Base-by-base conservation (phyloP, 92 coral and sea anemone species). In the Bergia sp. region DNA sequence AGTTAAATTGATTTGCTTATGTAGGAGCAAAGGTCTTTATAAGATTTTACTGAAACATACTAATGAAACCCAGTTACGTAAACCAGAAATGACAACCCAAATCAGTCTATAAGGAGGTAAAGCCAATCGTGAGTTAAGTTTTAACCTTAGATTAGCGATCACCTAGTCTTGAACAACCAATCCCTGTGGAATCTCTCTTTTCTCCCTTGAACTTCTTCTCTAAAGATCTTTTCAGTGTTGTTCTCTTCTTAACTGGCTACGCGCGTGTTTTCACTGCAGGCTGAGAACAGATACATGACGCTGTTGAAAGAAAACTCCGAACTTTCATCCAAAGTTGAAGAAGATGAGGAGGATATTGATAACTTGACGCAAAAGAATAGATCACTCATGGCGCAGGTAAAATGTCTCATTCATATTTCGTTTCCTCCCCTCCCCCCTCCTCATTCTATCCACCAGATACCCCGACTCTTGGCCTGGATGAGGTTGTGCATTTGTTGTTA, bases 311-410 rank as follows among this genome's bases (percentile, higher is more conserved):
- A 97, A 86, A 93, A 93, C 86, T 91, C 93, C n/a, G 94, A 93
- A 80, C 92, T 97, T 39, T 92, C 92, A 84, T 94, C 97, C 73
- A 95, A 94, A 23, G 93, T 95, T 65, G 99, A 97, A 73, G 99
- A 97, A 69, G 99, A 97, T 77, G 99, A 94, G 88, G 99, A 97
- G 42, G 98, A 97, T 64, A 94, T 97, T 73, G 98, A 95, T 47
- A 83, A 69, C 42, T 85, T 97, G 47, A 89, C 95, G 39, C 96
- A 94, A 88, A 95, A 92, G 86, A 97, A 97, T 90, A 91, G 98
- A 82, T 95, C 91, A 40, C 89, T 95, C 15, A 84, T 95, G 23
- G 91, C 91, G 69, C 94, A 97, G 95, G 99, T 97, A 82, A 91
- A 88, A 83, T 15, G 38, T 0, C 0, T 3, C 3, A 18, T 18